Evolutionary conservation across 2,888 invertebrate genomes (phyloP), one percentile per base, ranked within the genome.

Genomic region (Portevinia maculata): DNA sequence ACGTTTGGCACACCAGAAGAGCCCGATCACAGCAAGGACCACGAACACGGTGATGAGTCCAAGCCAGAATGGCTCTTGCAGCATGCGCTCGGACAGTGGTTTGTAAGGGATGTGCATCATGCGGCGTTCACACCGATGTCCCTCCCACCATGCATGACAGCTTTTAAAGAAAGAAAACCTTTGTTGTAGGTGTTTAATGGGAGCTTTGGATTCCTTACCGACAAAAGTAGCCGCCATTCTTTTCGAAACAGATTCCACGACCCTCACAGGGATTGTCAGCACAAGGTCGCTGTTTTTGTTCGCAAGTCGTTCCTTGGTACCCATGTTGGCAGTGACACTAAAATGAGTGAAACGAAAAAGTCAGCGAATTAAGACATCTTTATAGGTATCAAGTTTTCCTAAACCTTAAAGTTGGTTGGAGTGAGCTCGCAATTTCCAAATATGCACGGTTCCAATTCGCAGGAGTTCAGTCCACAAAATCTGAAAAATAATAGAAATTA

Each of bases 61-160:
- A 46, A 97, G 92, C 97, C 97, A 97, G 90, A 97, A 97, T 0
- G 97, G 97, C 88, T 97, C 96, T 86, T 96, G 95, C 30, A 97
- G 91, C 95, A 97, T 95, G 24, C 96, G 92, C 86, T 96, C 94
- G 8, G 96, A 95, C 15, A 96, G 91, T 3, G 94, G 94, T 86
- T 93, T 94, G 89, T 93, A 94, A 0, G 94, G 94, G 75, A 94
- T 94, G 86, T 94, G 93, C 85, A 94, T 92, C 91, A 94, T 94
- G 44, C 93, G 91, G 60, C 92, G 91, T 90, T 96, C 95, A 87
- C 96, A 96, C 84, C 93, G 92, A 86, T 91, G 88, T 53, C 95
- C 95, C 88, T 93, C 93, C 93, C 94, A 95, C 91, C 95, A 95
- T 0, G 95, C 94, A 87, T 95, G 94, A 88, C 96, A 94, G 85